A percentile compares a stretch with the other conserved stretches of the same genome.
Conservation (phyloP, 2,888 invertebrate genomes). For the Aelia acuminata region DNA sequence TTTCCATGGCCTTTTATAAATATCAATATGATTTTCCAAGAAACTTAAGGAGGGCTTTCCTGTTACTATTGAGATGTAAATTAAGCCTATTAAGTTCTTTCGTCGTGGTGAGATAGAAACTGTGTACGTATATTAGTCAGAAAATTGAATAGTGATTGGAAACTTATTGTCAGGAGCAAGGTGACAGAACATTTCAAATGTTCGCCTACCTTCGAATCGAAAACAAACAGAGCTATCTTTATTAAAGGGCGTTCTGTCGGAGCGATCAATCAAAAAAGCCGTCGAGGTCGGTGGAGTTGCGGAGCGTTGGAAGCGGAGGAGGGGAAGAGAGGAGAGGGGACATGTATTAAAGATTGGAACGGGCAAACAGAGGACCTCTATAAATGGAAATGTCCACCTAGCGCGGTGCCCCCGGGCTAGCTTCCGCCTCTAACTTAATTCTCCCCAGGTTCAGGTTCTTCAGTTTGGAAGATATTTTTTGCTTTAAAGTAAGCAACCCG, state of each 20-base stretch:
- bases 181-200: not conserved
- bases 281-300: not conserved
- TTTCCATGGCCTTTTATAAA: no score
- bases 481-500: not conserved
- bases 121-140: no score
- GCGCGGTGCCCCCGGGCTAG: not conserved
- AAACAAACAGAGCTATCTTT: constrained; percentile 1
- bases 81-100: no score
- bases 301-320: not conserved
- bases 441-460: not conserved
- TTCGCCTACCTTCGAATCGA: not conserved
- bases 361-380: constrained; percentile 40
- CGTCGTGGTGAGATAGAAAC: no score
- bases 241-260: not conserved
- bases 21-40: no score
- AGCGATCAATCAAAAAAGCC: constrained; percentile 15
- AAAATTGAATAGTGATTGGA: not conserved
- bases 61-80: no score
- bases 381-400: constrained; percentile 43
- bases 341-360: constrained; percentile 35
- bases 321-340: no score
- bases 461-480: constrained; percentile 7
- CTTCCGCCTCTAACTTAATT: not conserved
- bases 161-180: not conserved
- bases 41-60: no score